phyloP scores from a whole-genome alignment of 2,113 vertebrate genomes.

The Petrocephalus microphthalmus region DNA sequence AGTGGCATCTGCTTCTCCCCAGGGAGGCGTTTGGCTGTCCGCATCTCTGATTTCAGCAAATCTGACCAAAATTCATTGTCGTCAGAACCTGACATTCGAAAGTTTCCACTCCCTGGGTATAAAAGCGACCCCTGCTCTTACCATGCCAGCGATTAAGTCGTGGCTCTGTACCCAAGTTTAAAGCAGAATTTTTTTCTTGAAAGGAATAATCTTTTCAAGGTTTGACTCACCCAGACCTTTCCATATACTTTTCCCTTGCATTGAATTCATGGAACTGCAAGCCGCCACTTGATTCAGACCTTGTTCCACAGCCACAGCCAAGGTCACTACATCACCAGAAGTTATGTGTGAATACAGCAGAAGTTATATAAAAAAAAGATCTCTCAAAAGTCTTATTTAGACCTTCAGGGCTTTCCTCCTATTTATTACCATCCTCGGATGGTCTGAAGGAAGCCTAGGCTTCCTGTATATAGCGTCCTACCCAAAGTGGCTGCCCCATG shows the following conservation, averaged over 20 bases:
- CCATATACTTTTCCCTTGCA: not conserved
- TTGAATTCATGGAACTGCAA: not conserved
- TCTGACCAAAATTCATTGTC: not conserved
- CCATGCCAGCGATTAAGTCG: not conserved
- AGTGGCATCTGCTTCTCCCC: not conserved
- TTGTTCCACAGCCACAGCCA: not conserved
- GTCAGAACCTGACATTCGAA: not conserved
- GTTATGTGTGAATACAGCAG: not conserved
- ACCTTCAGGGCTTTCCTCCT: not conserved
- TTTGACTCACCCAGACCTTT: not conserved
- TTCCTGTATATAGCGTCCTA: not conserved
- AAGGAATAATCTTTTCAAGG: not conserved
- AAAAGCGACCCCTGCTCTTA: not conserved
- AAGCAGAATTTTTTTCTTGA: not conserved
- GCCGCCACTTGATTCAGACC: not conserved
- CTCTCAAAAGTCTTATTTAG: not conserved
- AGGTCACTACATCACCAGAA: not conserved
- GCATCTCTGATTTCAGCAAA: not conserved
- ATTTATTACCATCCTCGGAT: not conserved
- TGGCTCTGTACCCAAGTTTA: not conserved
- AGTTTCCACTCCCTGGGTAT: not conserved
- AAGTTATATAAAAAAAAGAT: not conserved
- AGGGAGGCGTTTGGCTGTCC: not conserved
- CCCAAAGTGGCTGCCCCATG: not conserved
- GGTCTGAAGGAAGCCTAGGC: not conserved